Base-by-base conservation (phyloP, 2,888 invertebrate genomes). In the Metallyticus violacea region DNA sequence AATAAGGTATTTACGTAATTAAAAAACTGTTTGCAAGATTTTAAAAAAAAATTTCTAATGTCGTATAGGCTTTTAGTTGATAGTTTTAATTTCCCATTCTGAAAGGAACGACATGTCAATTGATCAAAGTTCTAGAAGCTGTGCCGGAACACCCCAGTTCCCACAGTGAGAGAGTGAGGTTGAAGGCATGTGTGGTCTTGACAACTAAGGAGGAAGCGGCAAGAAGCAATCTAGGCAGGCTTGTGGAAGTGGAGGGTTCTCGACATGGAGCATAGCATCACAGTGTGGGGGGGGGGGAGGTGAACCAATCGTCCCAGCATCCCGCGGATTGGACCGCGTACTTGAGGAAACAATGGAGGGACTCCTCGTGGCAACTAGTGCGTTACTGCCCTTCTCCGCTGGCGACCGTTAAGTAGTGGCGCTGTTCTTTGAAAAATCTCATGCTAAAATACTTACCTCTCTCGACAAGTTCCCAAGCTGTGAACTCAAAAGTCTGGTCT, bases 301-400 rank as follows among this genome's bases (percentile, higher is more conserved):
- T 77, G 83, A 77, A 83, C 81, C 81, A 81, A 81, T 81, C 81
- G 81, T 81, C 81, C 81, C 62, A 26, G 28, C n/a, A n/a, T n/a
- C n/a, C n/a, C 40, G 40, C 40, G 40, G 40, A 62, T 62, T 62
- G 40, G 40, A 62, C 40, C 40, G 6, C 40, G 40, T 22, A 62
- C 40, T 62, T 15, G 1, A 62, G 15, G 15, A 62, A 62, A 62
- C 40, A 62, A 62, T 62, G 40, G 40, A 62, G 9, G 1, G 15
- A 40, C 40, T 40, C n/a, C n/a, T n/a, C n/a, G n/a, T n/a, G n/a
- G n/a, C n/a, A n/a, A 40, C 40, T 40, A 40, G 40, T 62, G 22
- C 22, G 40, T 62, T 62, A 62, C 40, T n/a, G n/a, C n/a, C n/a
- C n/a, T n/a, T n/a, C n/a, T n/a, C n/a, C n/a, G n/a, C n/a, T 62